Percentiles rank a stretch among this genome's conserved stretches.
Conservation (phyloP, 2,888 invertebrate species). For the Eurytoma californica region DNA sequence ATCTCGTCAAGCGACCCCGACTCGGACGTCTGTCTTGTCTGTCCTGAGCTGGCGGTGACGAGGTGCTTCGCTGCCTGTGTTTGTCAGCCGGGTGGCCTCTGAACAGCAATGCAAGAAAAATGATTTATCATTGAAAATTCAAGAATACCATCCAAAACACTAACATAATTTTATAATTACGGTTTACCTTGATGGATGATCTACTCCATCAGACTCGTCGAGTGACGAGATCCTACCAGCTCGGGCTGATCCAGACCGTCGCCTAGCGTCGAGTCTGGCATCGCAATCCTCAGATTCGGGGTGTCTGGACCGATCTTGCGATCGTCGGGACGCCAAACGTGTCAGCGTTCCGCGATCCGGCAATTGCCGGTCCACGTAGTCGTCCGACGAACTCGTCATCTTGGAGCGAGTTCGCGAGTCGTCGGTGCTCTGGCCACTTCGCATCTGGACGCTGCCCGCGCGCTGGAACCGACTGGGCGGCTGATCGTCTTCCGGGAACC, state of each 20-base stretch:
- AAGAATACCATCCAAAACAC: background rate
- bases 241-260: slow-evolving; percentile 27
- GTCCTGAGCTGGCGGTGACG: slow-evolving; percentile 33
- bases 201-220: slow-evolving; percentile 49
- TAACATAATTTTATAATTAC: background rate
- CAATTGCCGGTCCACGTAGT: slow-evolving; percentile 58
- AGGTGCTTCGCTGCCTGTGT: slow-evolving; percentile 27
- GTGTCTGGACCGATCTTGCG: background rate
- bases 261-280: background rate
- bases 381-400: slow-evolving; percentile 70
- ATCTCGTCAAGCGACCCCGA: background rate
- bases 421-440: slow-evolving; percentile 66
- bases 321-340: slow-evolving; percentile 13
- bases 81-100: slow-evolving; percentile 32
- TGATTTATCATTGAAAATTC: background rate
- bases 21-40: slow-evolving; percentile 24
- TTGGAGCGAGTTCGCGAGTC: slow-evolving; percentile 63
- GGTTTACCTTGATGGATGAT: slow-evolving; percentile 19
- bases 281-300: slow-evolving; percentile 34
- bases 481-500: slow-evolving; percentile 58
- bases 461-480: slow-evolving; percentile 51
- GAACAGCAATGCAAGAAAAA: too few species aligned
- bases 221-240: slow-evolving; percentile 46
- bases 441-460: slow-evolving; percentile 41
- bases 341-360: slow-evolving; percentile 32